A percentile compares a stretch with the other conserved stretches of the same genome.
Evolutionary conservation across 2,888 invertebrate species (phyloP).

Genomic region (Chrysina gloriosa): DNA sequence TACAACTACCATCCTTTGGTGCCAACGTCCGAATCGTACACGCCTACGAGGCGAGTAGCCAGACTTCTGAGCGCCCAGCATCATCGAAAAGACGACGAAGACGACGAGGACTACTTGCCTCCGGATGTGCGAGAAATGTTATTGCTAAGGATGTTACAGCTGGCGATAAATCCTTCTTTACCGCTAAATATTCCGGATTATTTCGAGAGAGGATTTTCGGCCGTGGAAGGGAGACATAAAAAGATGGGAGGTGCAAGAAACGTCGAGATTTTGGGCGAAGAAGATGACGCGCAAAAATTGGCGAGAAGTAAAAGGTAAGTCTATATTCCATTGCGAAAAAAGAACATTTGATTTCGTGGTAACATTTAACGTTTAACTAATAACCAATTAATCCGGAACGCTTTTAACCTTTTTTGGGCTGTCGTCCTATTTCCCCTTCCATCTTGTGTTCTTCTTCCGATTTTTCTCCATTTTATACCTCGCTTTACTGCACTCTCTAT

Average conservation of each 20-base stretch:
- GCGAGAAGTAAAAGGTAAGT: conserved; percentile 20
- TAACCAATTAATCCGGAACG: too few species aligned
- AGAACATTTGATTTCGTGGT: neutral
- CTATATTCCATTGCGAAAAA: neutral
- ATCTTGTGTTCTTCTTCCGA: too few species aligned
- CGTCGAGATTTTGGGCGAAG: conserved; percentile 78
- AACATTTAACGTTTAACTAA: neutral
- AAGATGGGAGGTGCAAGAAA: conserved; percentile 75
- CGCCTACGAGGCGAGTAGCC: conserved; percentile 59
- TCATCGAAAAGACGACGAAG: conserved; percentile 51
- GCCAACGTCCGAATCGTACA: conserved; percentile 52
- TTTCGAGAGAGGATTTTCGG: conserved; percentile 58
- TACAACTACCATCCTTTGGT: conserved; percentile 46
- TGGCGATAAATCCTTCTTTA: conserved; percentile 76
- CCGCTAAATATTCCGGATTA: conserved; percentile 57
- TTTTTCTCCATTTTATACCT: too few species aligned
- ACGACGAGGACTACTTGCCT: conserved; percentile 72
- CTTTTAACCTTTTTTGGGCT: too few species aligned
- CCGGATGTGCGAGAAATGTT: conserved; percentile 78
- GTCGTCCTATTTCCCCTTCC: too few species aligned
- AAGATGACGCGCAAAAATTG: conserved; percentile 58
- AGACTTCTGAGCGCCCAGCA: conserved; percentile 52
- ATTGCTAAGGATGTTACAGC: conserved; percentile 76
- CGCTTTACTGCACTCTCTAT: too few species aligned
- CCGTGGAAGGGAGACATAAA: conserved; percentile 67